phyloP scores from a whole-genome alignment of 2,888 invertebrate genomes.

The Linyphia triangularis region DNA sequence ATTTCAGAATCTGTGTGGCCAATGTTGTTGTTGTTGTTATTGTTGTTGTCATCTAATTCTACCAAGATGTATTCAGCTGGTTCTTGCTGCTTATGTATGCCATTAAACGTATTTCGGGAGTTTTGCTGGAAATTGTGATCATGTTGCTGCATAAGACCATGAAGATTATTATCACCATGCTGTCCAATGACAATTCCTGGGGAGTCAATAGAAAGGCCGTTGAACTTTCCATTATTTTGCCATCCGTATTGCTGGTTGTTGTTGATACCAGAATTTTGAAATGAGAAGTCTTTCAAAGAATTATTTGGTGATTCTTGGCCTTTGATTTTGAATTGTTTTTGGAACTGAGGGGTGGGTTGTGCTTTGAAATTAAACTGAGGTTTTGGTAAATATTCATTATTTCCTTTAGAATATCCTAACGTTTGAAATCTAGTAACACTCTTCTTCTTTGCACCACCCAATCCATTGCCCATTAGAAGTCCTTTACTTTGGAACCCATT shows the following conservation, averaged over 20 bases:
- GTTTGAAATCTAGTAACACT: not conserved
- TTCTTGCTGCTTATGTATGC: not conserved
- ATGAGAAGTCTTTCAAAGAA: not conserved
- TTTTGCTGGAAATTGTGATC: not conserved
- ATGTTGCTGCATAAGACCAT: not conserved
- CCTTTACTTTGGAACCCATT: not conserved
- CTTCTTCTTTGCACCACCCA: not conserved
- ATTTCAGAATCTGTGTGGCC: not conserved
- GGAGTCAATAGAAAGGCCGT: not conserved
- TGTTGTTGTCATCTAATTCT: conserved; percentile 17
- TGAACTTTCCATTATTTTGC: not conserved
- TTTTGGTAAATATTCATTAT: not conserved
- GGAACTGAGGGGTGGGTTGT: not conserved
- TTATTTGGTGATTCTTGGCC: not conserved
- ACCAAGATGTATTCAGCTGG: conserved; percentile 32
- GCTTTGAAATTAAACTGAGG: conserved; percentile 5
- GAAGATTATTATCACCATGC: not conserved
- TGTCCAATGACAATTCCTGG: not conserved
- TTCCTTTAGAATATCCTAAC: conserved; percentile 13
- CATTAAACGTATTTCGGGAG: not conserved
- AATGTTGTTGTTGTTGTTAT: not conserved
- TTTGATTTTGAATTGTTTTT: not conserved
- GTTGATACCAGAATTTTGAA: not conserved
- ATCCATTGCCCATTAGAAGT: not conserved
- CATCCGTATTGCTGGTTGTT: conserved; percentile 1